A percentile compares a stretch with the other conserved stretches of the same genome.
Conservation (phyloP, 2,888 invertebrate genomes). For the Tillus elongatus region DNA sequence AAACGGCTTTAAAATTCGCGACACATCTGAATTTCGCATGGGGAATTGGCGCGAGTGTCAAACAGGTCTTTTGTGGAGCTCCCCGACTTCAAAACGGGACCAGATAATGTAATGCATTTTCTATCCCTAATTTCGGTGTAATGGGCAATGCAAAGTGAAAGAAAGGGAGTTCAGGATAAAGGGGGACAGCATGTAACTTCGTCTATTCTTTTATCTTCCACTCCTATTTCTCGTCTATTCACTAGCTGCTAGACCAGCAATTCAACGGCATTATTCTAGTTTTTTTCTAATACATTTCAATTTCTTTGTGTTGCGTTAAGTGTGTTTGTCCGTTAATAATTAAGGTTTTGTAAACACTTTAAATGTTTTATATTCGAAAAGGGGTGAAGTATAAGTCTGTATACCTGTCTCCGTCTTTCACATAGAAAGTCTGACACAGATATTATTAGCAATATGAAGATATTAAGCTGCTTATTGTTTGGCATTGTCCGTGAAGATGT, state of each 20-base stretch:
- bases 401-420: too few species aligned
- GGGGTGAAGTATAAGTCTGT: conserved; percentile 17
- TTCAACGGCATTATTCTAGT: conserved; percentile 1
- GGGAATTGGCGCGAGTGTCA: too few species aligned
- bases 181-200: conserved; percentile 11
- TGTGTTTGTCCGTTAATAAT: conserved; percentile 40
- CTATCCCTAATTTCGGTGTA: conserved; percentile 10
- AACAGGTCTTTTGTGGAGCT: too few species aligned
- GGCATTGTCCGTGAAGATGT: too few species aligned
- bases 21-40: too few species aligned
- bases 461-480: too few species aligned
- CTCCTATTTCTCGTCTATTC: too few species aligned
- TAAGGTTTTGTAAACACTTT: conserved; percentile 37
- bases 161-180: conserved; percentile 3
- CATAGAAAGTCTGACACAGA: too few species aligned
- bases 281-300: conserved; percentile 5
- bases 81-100: not conserved
- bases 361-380: conserved; percentile 38
- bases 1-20: too few species aligned
- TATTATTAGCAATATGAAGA: not conserved
- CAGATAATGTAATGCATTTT: not conserved
- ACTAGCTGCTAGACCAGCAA: too few species aligned
- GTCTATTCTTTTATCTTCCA: too few species aligned
- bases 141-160: conserved; percentile 3
- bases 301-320: conserved; percentile 28